These are phyloP conservation scores for Anabacerthia variegaticeps DNA, from an alignment of 2,797 vertebrate genomes.

Conservation along the genomic window DNA sequence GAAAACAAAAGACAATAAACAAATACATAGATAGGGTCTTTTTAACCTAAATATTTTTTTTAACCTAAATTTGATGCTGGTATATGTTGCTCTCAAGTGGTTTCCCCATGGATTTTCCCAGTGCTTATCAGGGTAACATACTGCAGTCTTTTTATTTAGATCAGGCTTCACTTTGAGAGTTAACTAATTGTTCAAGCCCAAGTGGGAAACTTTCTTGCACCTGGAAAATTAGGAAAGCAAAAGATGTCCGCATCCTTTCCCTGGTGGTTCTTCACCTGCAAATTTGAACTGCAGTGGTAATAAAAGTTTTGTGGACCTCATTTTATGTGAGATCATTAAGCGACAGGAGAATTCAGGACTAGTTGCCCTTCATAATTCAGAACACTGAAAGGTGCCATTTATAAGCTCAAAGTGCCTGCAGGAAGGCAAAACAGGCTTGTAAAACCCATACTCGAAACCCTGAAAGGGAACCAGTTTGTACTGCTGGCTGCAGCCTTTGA, in stretches of 20 bases:
- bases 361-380: slow-evolving; percentile 74
- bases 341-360: slow-evolving; percentile 73
- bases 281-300: slow-evolving; percentile 48
- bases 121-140: background rate
- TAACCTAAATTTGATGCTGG: background rate
- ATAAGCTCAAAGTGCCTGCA: slow-evolving; percentile 71
- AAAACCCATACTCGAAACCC: slow-evolving; percentile 60
- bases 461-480: slow-evolving; percentile 34
- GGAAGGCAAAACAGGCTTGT: slow-evolving; percentile 77
- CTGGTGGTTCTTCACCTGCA: slow-evolving; percentile 73
- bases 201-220: slow-evolving; percentile 57
- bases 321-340: slow-evolving; percentile 80
- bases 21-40: background rate
- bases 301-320: slow-evolving; percentile 75
- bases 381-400: slow-evolving; percentile 77
- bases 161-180: slow-evolving; percentile 30
- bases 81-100: background rate
- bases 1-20: background rate
- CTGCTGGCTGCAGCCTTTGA: slow-evolving; percentile 43
- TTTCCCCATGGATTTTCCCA: background rate
- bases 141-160: slow-evolving; percentile 28
- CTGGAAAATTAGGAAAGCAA: slow-evolving; percentile 66
- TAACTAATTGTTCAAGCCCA: slow-evolving; percentile 46
- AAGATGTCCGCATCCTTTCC: slow-evolving; percentile 67
- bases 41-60: background rate